Conservation (phyloP, 2,113 vertebrate species). For the Hydropotes inermis region DNA sequence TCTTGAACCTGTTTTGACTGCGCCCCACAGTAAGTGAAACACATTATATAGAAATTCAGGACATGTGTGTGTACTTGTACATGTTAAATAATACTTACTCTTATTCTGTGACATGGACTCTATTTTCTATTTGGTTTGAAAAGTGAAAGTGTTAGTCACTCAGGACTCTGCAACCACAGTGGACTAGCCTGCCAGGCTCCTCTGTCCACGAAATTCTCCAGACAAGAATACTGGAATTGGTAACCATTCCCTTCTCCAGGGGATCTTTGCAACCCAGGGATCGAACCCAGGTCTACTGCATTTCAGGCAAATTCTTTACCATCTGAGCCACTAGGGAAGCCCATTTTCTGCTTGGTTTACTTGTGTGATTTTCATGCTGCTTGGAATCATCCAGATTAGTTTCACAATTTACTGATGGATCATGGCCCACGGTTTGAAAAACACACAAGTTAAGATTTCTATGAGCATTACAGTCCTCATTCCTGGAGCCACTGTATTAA, state of each 20-base stretch:
- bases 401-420: background rate
- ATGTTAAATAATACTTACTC: background rate
- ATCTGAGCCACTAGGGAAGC: background rate
- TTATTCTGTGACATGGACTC: background rate
- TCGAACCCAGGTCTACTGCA: background rate
- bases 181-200: background rate
- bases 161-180: background rate
- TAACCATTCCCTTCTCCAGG: background rate
- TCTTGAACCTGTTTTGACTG: background rate
- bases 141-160: background rate
- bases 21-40: background rate
- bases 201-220: background rate
- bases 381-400: background rate
- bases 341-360: background rate
- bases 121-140: background rate
- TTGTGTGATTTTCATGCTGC: slow-evolving; percentile 10
- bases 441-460: background rate
- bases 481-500: background rate
- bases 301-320: background rate
- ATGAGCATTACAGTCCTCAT: background rate
- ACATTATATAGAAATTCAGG: background rate
- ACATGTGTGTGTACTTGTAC: background rate
- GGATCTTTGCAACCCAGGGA: background rate
- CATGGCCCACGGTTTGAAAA: background rate
- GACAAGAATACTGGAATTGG: background rate